Conservation (phyloP, 2,888 invertebrate species). For the Lasioglossum zephyrum region DNA sequence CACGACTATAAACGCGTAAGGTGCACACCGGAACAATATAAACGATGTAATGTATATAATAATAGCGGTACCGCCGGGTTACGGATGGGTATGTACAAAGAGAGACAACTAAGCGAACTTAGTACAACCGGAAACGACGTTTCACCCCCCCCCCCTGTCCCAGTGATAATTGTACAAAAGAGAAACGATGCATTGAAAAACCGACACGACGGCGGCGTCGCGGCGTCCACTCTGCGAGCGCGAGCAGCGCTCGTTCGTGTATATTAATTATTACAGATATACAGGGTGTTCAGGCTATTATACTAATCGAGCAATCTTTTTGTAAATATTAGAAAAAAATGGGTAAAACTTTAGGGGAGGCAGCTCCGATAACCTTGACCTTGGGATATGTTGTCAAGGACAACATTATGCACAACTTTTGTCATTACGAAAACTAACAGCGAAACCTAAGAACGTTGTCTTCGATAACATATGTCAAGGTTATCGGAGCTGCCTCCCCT, state of each 20-base stretch:
- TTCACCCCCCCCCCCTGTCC: constrained; percentile 20
- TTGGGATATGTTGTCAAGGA: no score
- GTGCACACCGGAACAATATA: constrained; percentile 17
- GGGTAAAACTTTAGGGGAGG: no score
- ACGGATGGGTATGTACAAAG: constrained; percentile 10
- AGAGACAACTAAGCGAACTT: constrained; percentile 18
- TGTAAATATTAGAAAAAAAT: no score
- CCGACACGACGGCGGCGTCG: constrained; percentile 27
- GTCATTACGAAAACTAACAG: no score
- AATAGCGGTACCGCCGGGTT: constrained; percentile 12
- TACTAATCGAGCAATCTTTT: no score
- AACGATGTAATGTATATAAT: constrained; percentile 13
- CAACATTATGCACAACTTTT: no score
- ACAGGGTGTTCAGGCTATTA: no score
- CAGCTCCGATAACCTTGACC: no score
- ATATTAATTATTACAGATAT: constrained; percentile 55
- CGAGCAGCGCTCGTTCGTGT: constrained; percentile 44
- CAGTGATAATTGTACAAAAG: constrained; percentile 55
- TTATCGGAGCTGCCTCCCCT: no score
- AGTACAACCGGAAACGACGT: constrained; percentile 37
- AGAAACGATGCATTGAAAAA: constrained; percentile 25
- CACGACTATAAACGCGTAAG: constrained; percentile 40
- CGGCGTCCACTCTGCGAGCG: constrained; percentile 34
- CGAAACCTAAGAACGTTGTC: no score
- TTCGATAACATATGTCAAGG: no score